These are phyloP conservation scores for Chaunax sp. DNA, from an alignment of 2,797 vertebrate species.

Conservation along the genomic window DNA sequence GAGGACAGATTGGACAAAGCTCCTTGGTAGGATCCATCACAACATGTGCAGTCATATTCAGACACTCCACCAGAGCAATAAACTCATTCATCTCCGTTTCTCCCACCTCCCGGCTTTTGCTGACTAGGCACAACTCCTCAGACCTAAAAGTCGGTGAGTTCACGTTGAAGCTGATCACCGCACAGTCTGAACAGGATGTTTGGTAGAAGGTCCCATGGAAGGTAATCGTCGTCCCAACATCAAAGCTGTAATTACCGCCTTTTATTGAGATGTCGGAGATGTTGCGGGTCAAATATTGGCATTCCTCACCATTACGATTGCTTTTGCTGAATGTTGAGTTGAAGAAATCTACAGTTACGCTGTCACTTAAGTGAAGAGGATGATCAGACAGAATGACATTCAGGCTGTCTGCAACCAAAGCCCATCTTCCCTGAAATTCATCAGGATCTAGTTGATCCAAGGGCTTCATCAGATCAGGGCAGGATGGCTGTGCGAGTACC, in stretches of 20 bases:
- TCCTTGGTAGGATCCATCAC: constrained; percentile 53
- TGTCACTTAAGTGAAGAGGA: background rate
- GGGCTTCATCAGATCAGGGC: constrained; percentile 51
- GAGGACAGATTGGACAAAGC: background rate
- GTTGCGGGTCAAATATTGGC: background rate
- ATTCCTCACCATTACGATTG: accelerated
- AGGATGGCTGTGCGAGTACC: constrained; percentile 26
- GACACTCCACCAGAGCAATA: constrained; percentile 49
- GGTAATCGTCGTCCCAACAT: accelerated
- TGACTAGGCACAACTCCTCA: constrained; percentile 34
- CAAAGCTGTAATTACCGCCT: background rate
- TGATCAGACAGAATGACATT: accelerated
- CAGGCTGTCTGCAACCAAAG: constrained; percentile 35
- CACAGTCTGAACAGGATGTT: constrained; percentile 36
- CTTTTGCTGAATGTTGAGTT: background rate
- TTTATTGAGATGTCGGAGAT: constrained; percentile 23
- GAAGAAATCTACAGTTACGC: constrained; percentile 27
- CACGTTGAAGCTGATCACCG: background rate
- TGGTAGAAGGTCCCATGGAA: background rate
- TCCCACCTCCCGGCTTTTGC: constrained; percentile 50
- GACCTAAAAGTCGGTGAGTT: constrained; percentile 35
- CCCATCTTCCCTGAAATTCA: constrained; percentile 49
- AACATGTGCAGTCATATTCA: constrained; percentile 40
- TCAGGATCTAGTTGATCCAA: constrained; percentile 7
- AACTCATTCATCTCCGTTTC: constrained; percentile 49